Base-by-base conservation (phyloP, 2,888 invertebrate species). In the Leptinotarsa juncta region DNA sequence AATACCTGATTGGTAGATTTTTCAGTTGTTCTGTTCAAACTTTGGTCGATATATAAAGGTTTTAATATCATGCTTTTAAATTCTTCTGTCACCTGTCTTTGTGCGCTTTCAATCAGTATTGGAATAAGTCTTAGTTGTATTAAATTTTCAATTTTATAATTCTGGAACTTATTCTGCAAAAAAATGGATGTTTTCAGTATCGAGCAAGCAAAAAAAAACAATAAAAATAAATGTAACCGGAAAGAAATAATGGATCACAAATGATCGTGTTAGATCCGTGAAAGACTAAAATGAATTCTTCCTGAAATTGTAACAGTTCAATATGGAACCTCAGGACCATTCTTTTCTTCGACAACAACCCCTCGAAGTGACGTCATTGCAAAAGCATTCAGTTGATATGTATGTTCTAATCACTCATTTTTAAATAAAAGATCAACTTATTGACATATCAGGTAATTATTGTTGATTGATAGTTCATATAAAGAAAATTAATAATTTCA, bases 61-160 rank as follows among this genome's bases (percentile, higher is more conserved):
- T 90, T 89, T 70, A 91, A 77, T 51, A 88, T 82, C 70, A 90
- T 85, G 78, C 89, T 90, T 73, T 89, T 90, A 77, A 91, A 91
- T 78, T 89, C 88, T 80, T 91, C 91, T 1, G 86, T 84, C 23
- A 86, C 86, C 55, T 87, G 87, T 66, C 88, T 86, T 67, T 87
- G 85, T 20, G 87, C 86, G 57, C 85, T 86, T 70, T 88, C 85
- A 20, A 88, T 85, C 62, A 87, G 81, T 48, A 87, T 84, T 23
- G 88, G 87, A 15, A 87, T 83, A 55, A 90, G 86, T 81, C 88
- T 89, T 55, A 91, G 82, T 76, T 90, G 88, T 18, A 91, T 83
- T 18, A 91, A 83, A 83, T 88, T 87, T 75, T 89, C 87, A 7
- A 90, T 84, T 10, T 84, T 85, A 78, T 88, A 90, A 78, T 87